Evolutionary conservation across 2,113 vertebrate species (phyloP).

Genomic region (Semnopithecus entellus): DNA sequence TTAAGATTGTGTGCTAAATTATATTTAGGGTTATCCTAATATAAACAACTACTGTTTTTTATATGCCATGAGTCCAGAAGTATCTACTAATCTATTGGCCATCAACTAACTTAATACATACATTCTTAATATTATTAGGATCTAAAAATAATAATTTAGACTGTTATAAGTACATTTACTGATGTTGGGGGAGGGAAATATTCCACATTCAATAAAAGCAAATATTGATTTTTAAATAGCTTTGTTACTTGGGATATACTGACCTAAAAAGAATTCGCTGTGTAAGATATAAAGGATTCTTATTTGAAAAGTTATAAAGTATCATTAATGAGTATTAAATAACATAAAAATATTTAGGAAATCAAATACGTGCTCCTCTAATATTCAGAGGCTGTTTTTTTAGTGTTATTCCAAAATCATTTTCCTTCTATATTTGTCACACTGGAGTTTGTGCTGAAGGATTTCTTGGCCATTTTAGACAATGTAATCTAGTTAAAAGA

Average conservation of each 20-base stretch:
- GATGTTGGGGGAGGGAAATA: not conserved
- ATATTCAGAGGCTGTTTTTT: constrained; percentile 42
- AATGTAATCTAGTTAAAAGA: constrained; percentile 81
- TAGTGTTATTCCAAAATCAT: constrained; percentile 51
- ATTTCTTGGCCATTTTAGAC: constrained; percentile 77
- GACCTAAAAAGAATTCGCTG: constrained; percentile 33
- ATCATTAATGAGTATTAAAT: constrained; percentile 45
- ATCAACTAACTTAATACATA: constrained; percentile 18
- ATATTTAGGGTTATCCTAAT: constrained; percentile 12
- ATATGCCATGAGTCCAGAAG: not conserved
- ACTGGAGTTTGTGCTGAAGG: constrained; percentile 68
- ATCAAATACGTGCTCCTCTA: constrained; percentile 18
- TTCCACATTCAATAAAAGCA: constrained; percentile 12
- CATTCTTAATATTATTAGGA: constrained; percentile 14
- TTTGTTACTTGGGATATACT: constrained; percentile 34
- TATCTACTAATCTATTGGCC: not conserved
- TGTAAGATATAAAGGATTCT: constrained; percentile 16
- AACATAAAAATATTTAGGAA: constrained; percentile 16
- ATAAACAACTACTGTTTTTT: constrained; percentile 19
- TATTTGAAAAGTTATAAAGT: constrained; percentile 6
- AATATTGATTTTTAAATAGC: constrained; percentile 54
- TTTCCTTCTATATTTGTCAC: constrained; percentile 62
- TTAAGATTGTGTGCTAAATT: constrained; percentile 22
- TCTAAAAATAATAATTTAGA: constrained; percentile 26
- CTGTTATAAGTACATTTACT: not conserved